These are phyloP conservation scores for Drosophila pruinosa DNA, from an alignment of 1,140 invertebrate species.

Conservation along the genomic window DNA sequence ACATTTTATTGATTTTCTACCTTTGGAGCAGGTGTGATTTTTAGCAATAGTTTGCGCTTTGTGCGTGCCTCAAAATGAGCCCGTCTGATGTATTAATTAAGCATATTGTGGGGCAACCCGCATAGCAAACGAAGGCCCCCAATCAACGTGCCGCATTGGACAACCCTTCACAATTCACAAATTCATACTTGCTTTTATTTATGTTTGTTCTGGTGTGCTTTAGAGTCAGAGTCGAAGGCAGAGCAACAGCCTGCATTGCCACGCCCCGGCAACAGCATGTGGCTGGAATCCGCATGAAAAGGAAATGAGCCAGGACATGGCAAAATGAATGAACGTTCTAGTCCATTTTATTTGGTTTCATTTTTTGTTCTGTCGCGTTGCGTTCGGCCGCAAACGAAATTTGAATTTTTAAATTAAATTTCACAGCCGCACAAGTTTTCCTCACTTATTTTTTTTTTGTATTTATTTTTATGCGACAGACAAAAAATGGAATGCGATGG, in stretches of 20 bases:
- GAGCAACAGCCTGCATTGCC: constrained; percentile 43
- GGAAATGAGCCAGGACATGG: constrained; percentile 45
- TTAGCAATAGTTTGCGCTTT: constrained; percentile 69
- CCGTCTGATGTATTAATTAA: constrained; percentile 75
- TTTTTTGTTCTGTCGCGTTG: too few species aligned
- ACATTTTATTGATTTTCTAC: constrained; percentile 74
- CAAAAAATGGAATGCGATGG: neutral
- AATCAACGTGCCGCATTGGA: constrained; percentile 23
- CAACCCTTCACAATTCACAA: constrained; percentile 33
- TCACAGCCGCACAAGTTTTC: constrained; percentile 44
- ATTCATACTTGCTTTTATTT: neutral
- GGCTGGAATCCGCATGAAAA: constrained; percentile 29
- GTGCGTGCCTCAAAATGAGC: constrained; percentile 68
- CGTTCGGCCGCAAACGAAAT: constrained; percentile 50
- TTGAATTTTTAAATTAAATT: constrained; percentile 82
- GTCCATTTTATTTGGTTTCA: constrained; percentile 2
- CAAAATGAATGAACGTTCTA: constrained; percentile 5
- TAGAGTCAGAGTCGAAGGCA: neutral
- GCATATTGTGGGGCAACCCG: constrained; percentile 55
- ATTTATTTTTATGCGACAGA: constrained; percentile 13
- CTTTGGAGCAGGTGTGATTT: constrained; percentile 73
- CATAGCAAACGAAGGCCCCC: constrained; percentile 42
- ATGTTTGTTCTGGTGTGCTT: neutral
- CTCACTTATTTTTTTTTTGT: neutral
- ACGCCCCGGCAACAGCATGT: constrained; percentile 49